These are phyloP conservation scores for Glaucidium brasilianum DNA, from an alignment of 2,113 vertebrate species.

Conservation along the genomic window DNA sequence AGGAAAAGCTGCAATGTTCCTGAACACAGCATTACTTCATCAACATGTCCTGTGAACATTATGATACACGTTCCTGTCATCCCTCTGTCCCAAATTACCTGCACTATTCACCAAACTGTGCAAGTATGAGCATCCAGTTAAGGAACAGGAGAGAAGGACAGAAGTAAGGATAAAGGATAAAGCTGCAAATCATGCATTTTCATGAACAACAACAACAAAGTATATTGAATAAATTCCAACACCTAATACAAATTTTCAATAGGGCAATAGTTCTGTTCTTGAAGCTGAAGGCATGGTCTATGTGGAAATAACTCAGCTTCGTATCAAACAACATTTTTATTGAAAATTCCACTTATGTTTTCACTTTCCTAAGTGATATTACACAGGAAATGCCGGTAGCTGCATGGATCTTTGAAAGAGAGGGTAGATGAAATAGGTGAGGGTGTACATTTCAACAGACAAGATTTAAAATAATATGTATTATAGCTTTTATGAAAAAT, in stretches of 20 bases:
- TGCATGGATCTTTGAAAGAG: constrained; percentile 27
- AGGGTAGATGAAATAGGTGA: constrained; percentile 30
- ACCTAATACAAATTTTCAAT: background rate
- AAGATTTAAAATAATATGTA: constrained; percentile 7
- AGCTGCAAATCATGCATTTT: rapidly evolving
- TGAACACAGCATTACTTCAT: background rate
- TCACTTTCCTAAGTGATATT: constrained; percentile 51
- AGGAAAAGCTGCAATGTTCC: background rate
- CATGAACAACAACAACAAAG: background rate
- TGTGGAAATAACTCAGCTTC: constrained; percentile 2
- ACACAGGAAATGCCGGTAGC: constrained; percentile 43
- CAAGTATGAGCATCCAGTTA: background rate
- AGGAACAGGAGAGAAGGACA: background rate
- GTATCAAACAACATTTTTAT: constrained; percentile 24
- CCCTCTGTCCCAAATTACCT: background rate
- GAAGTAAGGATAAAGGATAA: background rate
- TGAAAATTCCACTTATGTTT: constrained; percentile 63
- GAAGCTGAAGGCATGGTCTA: background rate
- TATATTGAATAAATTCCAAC: background rate
- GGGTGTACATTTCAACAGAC: constrained; percentile 15
- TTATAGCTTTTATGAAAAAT: background rate
- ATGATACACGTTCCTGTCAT: background rate
- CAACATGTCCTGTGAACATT: background rate
- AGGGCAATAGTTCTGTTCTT: background rate
- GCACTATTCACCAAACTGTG: background rate